Conservation (phyloP, 2,797 vertebrate species). For the Mormyrus hasselquistii region DNA sequence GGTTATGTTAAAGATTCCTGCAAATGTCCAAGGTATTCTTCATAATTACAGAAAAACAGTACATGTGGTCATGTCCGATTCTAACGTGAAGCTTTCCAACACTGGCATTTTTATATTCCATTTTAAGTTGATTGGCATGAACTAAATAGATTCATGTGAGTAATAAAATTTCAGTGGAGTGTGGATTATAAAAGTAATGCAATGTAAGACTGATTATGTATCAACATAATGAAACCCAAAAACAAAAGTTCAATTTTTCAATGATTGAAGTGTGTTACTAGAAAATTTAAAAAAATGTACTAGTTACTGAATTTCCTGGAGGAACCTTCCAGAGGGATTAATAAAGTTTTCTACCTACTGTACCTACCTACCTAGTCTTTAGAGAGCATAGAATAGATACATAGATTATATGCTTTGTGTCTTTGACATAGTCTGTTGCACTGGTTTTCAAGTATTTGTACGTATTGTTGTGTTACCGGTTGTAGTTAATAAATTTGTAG, state of each 20-base stretch:
- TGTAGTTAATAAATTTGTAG: background rate
- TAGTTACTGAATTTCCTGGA: background rate
- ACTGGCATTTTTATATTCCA: background rate
- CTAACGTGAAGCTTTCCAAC: background rate
- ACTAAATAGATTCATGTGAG: background rate
- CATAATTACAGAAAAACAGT: conserved; percentile 9
- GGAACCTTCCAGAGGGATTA: no score
- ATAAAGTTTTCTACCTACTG: no score
- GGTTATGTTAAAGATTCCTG: background rate
- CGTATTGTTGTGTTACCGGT: background rate
- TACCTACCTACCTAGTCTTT: background rate
- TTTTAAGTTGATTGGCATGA: background rate
- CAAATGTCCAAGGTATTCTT: conserved; percentile 1
- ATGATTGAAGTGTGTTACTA: background rate
- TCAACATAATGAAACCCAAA: background rate
- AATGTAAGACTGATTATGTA: background rate
- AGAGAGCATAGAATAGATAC: background rate
- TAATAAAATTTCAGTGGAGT: background rate
- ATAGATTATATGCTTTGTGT: background rate
- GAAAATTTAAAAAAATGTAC: background rate
- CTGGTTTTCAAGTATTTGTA: background rate
- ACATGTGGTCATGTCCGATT: background rate
- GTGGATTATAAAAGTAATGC: background rate
- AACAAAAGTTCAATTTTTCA: background rate
- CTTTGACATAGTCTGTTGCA: background rate